phyloP scores from a whole-genome alignment of 2,888 invertebrate species.

The Leptogaster cylindrica region DNA sequence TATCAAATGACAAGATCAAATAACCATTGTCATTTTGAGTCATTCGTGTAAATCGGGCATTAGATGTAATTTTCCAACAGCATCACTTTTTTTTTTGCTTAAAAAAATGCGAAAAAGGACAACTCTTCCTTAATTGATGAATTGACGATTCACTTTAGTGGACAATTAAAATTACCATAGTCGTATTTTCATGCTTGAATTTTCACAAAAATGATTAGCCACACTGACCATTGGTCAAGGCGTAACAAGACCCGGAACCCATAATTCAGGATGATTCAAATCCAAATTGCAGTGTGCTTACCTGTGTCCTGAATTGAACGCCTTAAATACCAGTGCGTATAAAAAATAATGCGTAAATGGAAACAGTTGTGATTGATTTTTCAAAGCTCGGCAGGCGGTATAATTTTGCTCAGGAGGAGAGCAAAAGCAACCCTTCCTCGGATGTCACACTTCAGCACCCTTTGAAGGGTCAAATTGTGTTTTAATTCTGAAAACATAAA shows the following conservation, averaged over 20 bases:
- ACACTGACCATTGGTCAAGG: constrained; percentile 36
- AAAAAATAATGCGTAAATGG: constrained; percentile 8
- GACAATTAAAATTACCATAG: too few species aligned
- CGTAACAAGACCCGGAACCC: constrained; percentile 1
- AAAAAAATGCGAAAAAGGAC: too few species aligned
- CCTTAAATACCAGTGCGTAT: neutral
- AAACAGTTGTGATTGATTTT: constrained; percentile 36
- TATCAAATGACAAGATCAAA: too few species aligned
- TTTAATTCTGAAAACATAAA: constrained; percentile 47
- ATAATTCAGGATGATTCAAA: constrained; percentile 1
- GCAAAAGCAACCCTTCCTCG: constrained; percentile 19
- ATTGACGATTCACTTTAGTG: too few species aligned
- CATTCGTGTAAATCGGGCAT: too few species aligned
- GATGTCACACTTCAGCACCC: constrained; percentile 33
- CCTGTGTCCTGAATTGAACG: neutral
- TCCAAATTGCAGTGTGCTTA: neutral
- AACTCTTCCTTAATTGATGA: too few species aligned
- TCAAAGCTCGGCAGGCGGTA: neutral
- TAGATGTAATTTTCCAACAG: too few species aligned
- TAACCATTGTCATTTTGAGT: too few species aligned
- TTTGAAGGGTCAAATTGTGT: constrained; percentile 42
- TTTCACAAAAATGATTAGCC: constrained; percentile 2
- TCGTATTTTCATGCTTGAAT: neutral
- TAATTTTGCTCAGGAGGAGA: constrained; percentile 1
- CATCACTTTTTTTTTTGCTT: too few species aligned